Base-by-base conservation (phyloP, 2,888 invertebrate genomes). In the Yponomeuta sedellus region DNA sequence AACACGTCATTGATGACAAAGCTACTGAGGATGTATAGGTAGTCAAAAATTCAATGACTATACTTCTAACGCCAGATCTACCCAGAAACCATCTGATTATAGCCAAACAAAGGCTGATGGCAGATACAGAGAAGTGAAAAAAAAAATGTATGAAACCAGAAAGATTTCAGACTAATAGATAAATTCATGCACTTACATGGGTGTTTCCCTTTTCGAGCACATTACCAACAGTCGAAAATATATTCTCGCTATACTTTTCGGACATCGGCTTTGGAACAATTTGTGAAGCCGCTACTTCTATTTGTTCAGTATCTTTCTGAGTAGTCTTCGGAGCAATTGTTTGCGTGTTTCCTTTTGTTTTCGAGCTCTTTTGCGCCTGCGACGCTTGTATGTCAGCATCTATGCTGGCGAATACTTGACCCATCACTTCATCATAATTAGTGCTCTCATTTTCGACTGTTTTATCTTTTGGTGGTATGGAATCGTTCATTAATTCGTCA, bases 391-490 rank as follows among this genome's bases (percentile, higher is more conserved):
- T 85, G 68, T 90, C 89, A 56, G 83, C 83, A 75, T 90, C 86
- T 74, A 88, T 89, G 68, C 75, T 86, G 58, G 86, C 87, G 77
- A 88, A 88, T 10, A 86, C 88, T 74, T 85, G 80, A 20, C 78
- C 79, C 79, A 89, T 86, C 39, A 88, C 74, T 34, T 74, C 74
- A 73, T 91, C 88, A 75, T 89, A 89, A 68, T 81, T 85, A 52
- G 81, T 85, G 77, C 81, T 87, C 40, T 83, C 79, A 66, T 73
- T 70, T 67, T 72, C 74, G 16, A 70, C 66, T 58, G 61, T 28
- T 28, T 19, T 61, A 28, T 28, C 28, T 8, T 39, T 52, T 52
- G 12, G 12, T 16, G 16, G 44, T 16, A 52, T 52, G 3, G 44
- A 52, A 16, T 52, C 12, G 16, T 52, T 16, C 12, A 52, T 6